Percentiles rank a stretch among this genome's conserved stretches.
Conservation (phyloP, 30 jellyfish, hydroid and myxozoan species). For the Pseudorhiza aurosa region DNA sequence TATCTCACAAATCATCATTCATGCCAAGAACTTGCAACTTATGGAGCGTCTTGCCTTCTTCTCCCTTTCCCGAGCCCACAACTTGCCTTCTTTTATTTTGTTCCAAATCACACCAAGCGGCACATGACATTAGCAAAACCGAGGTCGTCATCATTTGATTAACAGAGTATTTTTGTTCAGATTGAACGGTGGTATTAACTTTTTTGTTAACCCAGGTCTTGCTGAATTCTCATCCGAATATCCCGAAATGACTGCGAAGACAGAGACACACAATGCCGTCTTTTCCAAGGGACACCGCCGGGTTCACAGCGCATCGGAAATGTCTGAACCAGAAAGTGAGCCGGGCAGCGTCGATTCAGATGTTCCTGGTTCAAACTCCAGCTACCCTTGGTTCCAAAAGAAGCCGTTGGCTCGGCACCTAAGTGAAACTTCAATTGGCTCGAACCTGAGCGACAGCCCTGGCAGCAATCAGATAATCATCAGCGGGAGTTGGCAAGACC, state of each 20-base stretch:
- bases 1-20: no score
- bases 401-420: conserved; percentile 65
- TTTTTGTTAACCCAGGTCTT: conserved; percentile 24
- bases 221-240: conserved; percentile 80
- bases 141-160: no score
- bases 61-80: no score
- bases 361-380: conserved; percentile 40
- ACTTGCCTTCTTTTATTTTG: no score
- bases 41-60: no score
- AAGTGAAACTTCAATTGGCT: conserved; percentile 89
- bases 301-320: conserved; percentile 74
- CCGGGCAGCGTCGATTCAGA: conserved; percentile 66
- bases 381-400: conserved; percentile 37
- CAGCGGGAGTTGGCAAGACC: conserved; percentile 84
- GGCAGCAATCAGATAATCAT: conserved; percentile 76
- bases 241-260: conserved; percentile 65
- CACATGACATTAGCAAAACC: no score
- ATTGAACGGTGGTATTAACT: no score
- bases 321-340: conserved; percentile 84
- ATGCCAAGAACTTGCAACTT: no score
- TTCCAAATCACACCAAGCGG: no score
- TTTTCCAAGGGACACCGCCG: conserved; percentile 84
- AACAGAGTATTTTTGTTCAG: no score
- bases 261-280: conserved; percentile 22
- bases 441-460: conserved; percentile 80